Base-by-base conservation (phyloP, 2,113 vertebrate genomes). In the Coryphaenoides rupestris region DNA sequence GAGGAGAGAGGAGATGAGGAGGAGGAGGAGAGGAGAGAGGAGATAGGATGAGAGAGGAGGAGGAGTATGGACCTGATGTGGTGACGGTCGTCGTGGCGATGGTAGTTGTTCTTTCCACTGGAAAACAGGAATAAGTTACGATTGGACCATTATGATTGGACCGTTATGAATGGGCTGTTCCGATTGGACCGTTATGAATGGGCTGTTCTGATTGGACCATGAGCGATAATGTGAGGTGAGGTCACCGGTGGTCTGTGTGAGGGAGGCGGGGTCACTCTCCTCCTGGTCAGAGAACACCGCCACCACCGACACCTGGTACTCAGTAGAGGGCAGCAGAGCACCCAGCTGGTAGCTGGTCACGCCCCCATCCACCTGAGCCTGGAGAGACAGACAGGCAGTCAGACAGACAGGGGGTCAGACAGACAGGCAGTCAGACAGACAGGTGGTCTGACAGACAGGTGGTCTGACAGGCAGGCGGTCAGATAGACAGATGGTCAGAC, bases 261-360 rank as follows among this genome's bases (percentile, higher is more conserved):
- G 79, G 3, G 90, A 79, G 21, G 95, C 83, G 49, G 86, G 88
- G 26, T 96, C 93, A 0, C 94, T 98, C 89, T 98, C 95, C 0
- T 79, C 86, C 45, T 96, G 91, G 23, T 96, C 93, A 0, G 69
- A 76, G 67, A 95, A 94, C 16, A 96, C 69, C 2, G 93, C 96
- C 19, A 93, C 77, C 2, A 99, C 86, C 0, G 94, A 91, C 45
- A 99, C 93, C 70, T 96, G 93, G 23, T 99, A 98, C 60, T 98
- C 93, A 0, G 91, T 92, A 52, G 80, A 17, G 0, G 94, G 89
- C 12, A 82, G 69, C 50, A 99, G 90, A 16, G 90, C 92, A 50
- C 84, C 86, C 21, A 98, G 85, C 50, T 95, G 54, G 17, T 95
- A 83, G 0, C 84, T 92, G 81, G 92, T 91, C 10, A 84, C 19